These are phyloP conservation scores for Ameiurus melas DNA, from an alignment of 2,113 vertebrate genomes.

Conservation along the genomic window DNA sequence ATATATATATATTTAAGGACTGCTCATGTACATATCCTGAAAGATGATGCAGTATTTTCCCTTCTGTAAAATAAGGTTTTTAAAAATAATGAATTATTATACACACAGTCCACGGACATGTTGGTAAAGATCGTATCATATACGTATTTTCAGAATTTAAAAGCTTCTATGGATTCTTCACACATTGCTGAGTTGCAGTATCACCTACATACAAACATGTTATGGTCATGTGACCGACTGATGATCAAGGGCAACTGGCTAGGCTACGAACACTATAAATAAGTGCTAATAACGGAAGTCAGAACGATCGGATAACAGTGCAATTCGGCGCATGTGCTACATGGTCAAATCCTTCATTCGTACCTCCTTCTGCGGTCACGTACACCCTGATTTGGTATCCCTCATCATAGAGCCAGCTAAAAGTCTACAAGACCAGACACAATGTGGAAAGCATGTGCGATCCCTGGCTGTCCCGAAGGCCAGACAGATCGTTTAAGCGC, in stretches of 20 bases:
- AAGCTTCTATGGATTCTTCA: neutral
- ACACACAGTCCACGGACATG: neutral
- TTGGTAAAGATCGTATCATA: neutral
- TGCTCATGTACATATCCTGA: neutral
- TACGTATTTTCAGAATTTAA: too few relatives aligned
- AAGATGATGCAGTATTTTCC: neutral
- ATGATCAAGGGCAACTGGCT: neutral
- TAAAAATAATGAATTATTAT: too few relatives aligned
- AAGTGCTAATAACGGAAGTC: neutral
- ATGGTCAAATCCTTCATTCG: too few relatives aligned
- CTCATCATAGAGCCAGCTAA: neutral
- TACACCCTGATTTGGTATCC: neutral
- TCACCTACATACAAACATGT: neutral
- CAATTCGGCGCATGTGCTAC: neutral
- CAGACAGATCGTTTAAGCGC: conserved; percentile 17
- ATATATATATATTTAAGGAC: neutral
- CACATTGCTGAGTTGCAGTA: too few relatives aligned
- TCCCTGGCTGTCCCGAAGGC: conserved; percentile 5
- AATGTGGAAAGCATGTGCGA: neutral
- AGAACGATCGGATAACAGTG: neutral
- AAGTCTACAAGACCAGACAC: neutral
- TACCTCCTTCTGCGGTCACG: neutral
- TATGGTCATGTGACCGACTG: neutral
- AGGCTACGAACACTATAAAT: neutral
- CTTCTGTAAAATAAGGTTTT: neutral